Evolutionary conservation across 92 coral and sea anemone genomes (phyloP).

Genomic region (Scolanthus callimorphus): DNA sequence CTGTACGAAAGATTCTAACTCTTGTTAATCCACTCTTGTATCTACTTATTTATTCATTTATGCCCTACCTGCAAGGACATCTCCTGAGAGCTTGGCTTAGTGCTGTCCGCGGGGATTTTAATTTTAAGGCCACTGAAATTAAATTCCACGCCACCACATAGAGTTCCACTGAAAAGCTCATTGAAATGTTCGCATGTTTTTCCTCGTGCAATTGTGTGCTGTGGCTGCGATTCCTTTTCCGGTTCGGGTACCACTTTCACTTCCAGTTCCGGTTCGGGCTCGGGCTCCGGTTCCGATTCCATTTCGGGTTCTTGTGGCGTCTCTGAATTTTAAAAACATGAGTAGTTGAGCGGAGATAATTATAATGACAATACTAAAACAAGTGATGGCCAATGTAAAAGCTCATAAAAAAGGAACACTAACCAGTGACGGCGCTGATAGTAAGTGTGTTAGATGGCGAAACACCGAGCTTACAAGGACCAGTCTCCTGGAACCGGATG

Average conservation of each 20-base stretch:
- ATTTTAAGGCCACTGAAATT: too few relatives aligned
- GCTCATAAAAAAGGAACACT: too few relatives aligned
- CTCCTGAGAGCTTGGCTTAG: slow-evolving; percentile 1
- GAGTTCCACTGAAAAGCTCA: too few relatives aligned
- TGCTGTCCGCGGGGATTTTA: slow-evolving; percentile 6
- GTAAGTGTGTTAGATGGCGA: slow-evolving; percentile 38
- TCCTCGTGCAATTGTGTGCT: too few relatives aligned
- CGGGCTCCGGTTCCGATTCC: slow-evolving; percentile 2
- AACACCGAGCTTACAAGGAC: slow-evolving; percentile 24
- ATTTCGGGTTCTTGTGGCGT: background rate
- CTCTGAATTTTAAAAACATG: background rate
- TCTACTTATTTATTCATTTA: too few relatives aligned
- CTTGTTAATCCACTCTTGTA: too few relatives aligned
- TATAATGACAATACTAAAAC: too few relatives aligned
- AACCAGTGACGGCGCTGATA: slow-evolving; percentile 51
- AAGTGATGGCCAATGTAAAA: too few relatives aligned
- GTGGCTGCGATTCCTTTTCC: too few relatives aligned
- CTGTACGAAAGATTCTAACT: too few relatives aligned
- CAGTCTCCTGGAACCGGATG: slow-evolving; percentile 35
- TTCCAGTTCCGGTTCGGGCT: slow-evolving; percentile 1
- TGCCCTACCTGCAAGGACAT: slow-evolving; percentile 4
- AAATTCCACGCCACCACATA: too few relatives aligned
- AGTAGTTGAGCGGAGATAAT: background rate
- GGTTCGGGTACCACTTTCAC: background rate
- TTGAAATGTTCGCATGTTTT: too few relatives aligned